Evolutionary conservation across 2,113 vertebrate species (phyloP), one percentile per base, ranked within the genome.

Genomic region (Chauna torquata): DNA sequence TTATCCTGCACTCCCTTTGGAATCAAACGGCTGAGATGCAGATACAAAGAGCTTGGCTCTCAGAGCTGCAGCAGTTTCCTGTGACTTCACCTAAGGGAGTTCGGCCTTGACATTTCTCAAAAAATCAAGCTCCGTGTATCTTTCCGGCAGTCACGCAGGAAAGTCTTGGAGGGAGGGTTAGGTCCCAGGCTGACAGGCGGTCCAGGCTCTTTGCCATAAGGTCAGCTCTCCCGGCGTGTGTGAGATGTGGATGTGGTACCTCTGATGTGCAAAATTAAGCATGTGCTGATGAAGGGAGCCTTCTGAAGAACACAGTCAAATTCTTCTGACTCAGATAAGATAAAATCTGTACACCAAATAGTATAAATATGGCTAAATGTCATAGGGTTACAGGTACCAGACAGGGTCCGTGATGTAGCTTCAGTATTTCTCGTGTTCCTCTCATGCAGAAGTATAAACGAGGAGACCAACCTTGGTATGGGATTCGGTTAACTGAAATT

Each of bases 41-140:
- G 59, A 92, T 62, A 52, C 0, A 7, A 86, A 71, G 65, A 25
- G 57, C 44, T 82, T 84, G 65, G 74, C 95, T 94, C 65, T 92
- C 28, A 4, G 54, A 90, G 76, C 59, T 58, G 8, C 57, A 92
- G 61, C 64, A 71, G 80, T 83, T 95, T 88, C 95, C 83, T 75
- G 88, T 94, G 80, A 76, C 12, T 95, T 89, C 40, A 94, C 65
- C 61, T 72, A 71, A 78, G 86, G 91, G 83, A 88, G 38, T 81
- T 94, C 45, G 82, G 83, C 52, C 47, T 36, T 86, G 88, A 82
- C 65, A 40, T 82, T 91, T 92, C 18, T 59, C 4, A 52, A 52
- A 44, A 64, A 55, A 1, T 8, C 6, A 20, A 78, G 16, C n/a
- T 83, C 17, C 0, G 1, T 82, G 16, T 83, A 3, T 77, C 38